Conservation (phyloP, 2,113 vertebrate genomes). For the Aptenodytes forsteri region DNA sequence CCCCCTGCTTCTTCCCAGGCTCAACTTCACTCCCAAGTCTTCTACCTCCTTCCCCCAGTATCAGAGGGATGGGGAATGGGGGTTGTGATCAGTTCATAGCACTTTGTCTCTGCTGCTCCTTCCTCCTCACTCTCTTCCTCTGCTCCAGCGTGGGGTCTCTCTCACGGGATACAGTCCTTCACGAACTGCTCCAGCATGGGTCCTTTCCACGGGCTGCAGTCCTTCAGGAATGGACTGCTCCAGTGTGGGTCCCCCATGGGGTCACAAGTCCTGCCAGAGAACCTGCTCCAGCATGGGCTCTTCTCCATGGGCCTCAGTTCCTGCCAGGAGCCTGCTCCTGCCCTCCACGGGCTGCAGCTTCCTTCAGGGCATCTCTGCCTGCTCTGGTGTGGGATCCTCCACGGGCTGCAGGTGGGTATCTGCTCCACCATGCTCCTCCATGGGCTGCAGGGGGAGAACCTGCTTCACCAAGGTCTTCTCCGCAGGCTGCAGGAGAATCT, state of each 20-base stretch:
- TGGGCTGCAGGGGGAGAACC: not conserved
- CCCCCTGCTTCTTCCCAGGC: not conserved
- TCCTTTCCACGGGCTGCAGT: not conserved
- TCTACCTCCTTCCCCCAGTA: not conserved
- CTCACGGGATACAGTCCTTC: not conserved
- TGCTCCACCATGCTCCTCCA: not conserved
- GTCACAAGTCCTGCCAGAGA: not conserved
- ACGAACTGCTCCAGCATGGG: not conserved
- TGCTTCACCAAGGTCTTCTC: not conserved
- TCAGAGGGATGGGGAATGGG: not conserved
- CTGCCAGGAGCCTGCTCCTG: not conserved
- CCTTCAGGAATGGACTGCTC: not conserved
- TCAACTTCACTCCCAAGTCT: not conserved
- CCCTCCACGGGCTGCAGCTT: not conserved
- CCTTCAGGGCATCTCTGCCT: not conserved
- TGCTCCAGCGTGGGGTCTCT: not conserved
- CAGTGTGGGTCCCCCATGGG: rapidly evolving
- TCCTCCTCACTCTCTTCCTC: not conserved
- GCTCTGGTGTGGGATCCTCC: not conserved
- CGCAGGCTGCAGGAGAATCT: not conserved
- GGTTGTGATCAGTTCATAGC: not conserved
- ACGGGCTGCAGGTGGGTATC: not conserved
- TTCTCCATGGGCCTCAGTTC: not conserved
- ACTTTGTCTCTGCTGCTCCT: not conserved
- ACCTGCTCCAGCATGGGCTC: not conserved